Percentiles rank a stretch among this genome's conserved stretches.
phyloP scores from a whole-genome alignment of 2,113 vertebrate genomes.

The Bungarus multicinctus region DNA sequence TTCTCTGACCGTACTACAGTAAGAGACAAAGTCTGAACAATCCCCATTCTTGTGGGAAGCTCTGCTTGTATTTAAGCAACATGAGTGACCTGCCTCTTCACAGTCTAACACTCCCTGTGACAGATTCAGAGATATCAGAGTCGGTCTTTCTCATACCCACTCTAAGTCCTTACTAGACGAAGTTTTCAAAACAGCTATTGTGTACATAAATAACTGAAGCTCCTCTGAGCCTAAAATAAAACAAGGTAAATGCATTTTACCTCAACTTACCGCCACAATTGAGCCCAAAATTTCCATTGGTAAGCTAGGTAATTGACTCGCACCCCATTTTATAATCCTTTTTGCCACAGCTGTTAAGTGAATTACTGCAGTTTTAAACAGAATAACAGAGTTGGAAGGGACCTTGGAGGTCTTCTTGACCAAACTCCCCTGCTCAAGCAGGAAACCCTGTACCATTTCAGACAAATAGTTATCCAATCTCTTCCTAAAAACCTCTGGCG shows the following conservation, averaged over 20 bases:
- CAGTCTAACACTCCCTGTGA: not conserved
- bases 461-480: not conserved
- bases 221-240: not conserved
- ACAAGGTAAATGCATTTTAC: not conserved
- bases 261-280: not conserved
- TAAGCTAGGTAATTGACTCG: not conserved
- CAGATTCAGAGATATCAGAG: not conserved
- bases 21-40: not conserved
- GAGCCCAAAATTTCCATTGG: not conserved
- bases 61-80: not conserved
- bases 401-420: not conserved
- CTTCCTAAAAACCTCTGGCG: not conserved
- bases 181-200: not conserved
- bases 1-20: not conserved
- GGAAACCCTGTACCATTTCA: not conserved
- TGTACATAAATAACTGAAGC: not conserved
- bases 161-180: not conserved
- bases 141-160: not conserved
- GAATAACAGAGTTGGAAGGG: not conserved
- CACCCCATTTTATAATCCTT: not conserved
- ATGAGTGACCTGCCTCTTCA: not conserved
- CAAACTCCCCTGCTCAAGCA: not conserved
- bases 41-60: not conserved
- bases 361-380: not conserved
- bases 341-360: not conserved